These are phyloP conservation scores for Galleria mellonella DNA, from an alignment of 1,140 invertebrate species.

Conservation along the genomic window DNA sequence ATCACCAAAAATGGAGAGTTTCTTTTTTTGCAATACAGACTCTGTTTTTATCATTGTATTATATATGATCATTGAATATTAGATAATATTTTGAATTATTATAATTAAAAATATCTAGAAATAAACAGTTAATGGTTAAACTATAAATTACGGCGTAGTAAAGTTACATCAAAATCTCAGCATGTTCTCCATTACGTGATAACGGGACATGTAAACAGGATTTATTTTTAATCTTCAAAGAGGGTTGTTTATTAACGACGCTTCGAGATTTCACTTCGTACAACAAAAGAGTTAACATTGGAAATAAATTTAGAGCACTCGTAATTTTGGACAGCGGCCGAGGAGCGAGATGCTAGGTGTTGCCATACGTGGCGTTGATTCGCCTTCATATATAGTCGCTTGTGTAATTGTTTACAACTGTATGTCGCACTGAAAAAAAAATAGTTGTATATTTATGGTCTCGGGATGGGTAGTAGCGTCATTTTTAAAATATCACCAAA, in stretches of 20 bases:
- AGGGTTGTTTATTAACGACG: conserved; percentile 36
- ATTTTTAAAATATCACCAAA: no score
- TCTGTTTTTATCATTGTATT: no score
- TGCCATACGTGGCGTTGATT: conserved; percentile 19
- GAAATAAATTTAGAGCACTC: conserved; percentile 44
- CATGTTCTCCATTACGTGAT: conserved; percentile 11
- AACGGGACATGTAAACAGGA: conserved; percentile 25
- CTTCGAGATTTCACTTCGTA: conserved; percentile 33
- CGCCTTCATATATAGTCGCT: conserved; percentile 2
- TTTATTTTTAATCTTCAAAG: conserved; percentile 42
- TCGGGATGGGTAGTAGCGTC: no score
- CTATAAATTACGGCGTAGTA: no score
- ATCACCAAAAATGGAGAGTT: no score
- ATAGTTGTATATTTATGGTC: no score
- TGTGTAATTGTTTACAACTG: conserved; percentile 33
- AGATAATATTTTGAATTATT: no score
- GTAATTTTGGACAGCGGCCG: conserved; percentile 46
- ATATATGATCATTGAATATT: no score
- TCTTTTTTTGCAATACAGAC: no score
- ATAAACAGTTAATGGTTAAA: no score
- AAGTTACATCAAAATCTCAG: no score
- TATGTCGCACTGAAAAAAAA: conserved; percentile 8
- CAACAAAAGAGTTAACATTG: conserved; percentile 57
- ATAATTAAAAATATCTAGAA: no score
- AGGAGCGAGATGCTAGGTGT: conserved; percentile 18